phyloP scores from a whole-genome alignment of 2,888 invertebrate species.

The Lasioglossum lativentre region DNA sequence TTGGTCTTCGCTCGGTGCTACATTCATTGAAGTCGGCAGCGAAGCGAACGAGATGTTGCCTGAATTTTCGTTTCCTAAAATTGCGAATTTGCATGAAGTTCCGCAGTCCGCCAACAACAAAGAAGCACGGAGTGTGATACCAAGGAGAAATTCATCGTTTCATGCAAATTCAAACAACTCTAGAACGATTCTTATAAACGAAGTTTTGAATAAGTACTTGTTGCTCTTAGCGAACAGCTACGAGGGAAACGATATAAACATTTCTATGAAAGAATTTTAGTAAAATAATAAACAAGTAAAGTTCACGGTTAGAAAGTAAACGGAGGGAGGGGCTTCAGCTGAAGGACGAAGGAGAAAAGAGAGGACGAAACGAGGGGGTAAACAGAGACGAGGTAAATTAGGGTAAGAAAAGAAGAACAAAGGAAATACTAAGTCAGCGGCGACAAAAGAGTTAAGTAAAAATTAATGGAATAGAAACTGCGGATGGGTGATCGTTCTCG shows the following conservation, averaged over 20 bases:
- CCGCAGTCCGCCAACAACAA: background rate
- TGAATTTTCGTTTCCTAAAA: background rate
- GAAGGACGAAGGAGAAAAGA: too few relatives aligned
- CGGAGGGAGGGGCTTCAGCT: background rate
- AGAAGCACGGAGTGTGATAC: background rate
- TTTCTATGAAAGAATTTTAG: background rate
- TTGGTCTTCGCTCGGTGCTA: background rate
- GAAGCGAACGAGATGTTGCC: background rate
- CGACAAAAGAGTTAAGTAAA: background rate
- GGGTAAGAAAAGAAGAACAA: background rate
- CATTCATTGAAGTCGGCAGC: background rate
- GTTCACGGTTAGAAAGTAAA: background rate
- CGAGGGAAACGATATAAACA: background rate
- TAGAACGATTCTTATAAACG: background rate
- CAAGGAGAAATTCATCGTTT: background rate
- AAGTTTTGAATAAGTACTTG: background rate
- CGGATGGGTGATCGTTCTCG: background rate
- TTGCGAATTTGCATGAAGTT: background rate
- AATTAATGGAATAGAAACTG: background rate
- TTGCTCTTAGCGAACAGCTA: background rate
- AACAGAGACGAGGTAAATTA: constrained; percentile 8
- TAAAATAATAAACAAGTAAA: background rate
- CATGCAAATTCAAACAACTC: background rate
- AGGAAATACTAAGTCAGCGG: background rate
- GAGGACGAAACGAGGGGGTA: too few relatives aligned